Base-by-base conservation (phyloP, 2,113 vertebrate species). In the Tragelaphus scriptus region DNA sequence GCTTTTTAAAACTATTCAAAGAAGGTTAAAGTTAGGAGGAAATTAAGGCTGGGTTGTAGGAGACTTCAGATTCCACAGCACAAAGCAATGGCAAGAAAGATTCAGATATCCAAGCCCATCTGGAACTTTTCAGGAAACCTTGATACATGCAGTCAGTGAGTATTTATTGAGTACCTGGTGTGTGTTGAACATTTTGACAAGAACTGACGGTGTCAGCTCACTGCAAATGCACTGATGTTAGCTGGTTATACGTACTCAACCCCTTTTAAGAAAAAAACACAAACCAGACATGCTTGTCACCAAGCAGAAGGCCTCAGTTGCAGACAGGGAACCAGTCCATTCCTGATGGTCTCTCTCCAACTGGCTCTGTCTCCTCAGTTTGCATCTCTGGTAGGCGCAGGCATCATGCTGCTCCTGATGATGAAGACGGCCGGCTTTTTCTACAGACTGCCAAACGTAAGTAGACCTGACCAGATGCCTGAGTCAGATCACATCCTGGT, bases 341-440 rank as follows among this genome's bases (percentile, higher is more conserved):
- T 88, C 93, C 98, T 97, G 81, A 96, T 5, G 79, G 90, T 68
- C 71, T 98, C 95, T 98, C 96, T 97, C 93, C 95, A 94, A 97
- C 92, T 1, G 36, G 81, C 51, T 98, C 88, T 98, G 80, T 98
- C 96, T 98, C 80, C 97, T 96, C 98, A 98, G 98, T 97, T 98
- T 98, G 98, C 99, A 96, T 98, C 98, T 96, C 97, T 97, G 75
- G 90, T 98, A 79, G 98, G 98, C 94, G 97, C 98, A 63, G 97
- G 97, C 65, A 9, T 98, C 95, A 98, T 98, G 98, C 85, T 99
- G 96, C 97, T 98, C 36, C 87, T 98, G 85, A 98, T 97, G 4
- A 79, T 98, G 98, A 98, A 98, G 81, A 30, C 96, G 23, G 97
- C 90, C 55, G 7, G 0, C 56, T 98, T 98, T 30, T 99, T 99